Percentiles rank a stretch among this genome's conserved stretches.
phyloP scores from a whole-genome alignment of 2,797 vertebrate species.

The Alcedo atthis region DNA sequence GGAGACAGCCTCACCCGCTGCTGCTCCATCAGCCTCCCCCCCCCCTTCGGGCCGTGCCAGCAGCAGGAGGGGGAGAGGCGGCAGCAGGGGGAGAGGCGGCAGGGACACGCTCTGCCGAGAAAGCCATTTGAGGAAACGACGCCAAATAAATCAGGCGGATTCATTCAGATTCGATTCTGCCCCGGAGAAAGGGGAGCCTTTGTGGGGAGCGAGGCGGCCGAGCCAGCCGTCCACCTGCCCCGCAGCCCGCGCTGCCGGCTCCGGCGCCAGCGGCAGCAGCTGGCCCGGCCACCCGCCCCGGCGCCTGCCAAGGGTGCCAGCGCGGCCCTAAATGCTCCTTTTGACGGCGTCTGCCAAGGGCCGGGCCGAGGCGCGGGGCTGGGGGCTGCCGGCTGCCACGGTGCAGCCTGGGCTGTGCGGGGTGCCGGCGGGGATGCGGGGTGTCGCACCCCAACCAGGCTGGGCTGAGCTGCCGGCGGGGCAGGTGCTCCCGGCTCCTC shows the following conservation, averaged over 20 bases:
- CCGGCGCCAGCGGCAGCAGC: slow-evolving; percentile 34
- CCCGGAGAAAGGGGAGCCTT: background rate
- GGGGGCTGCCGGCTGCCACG: background rate
- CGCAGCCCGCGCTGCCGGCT: background rate
- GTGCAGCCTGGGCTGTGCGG: rapidly evolving
- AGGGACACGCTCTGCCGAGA: rapidly evolving
- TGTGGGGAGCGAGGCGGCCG: background rate
- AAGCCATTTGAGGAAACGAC: slow-evolving; percentile 33
- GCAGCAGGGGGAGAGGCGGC: background rate
- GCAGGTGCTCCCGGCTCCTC: background rate
- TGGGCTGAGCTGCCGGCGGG: rapidly evolving
- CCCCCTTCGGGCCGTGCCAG: rapidly evolving
- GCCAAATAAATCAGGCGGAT: slow-evolving; percentile 36
- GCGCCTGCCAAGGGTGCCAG: slow-evolving; percentile 44
- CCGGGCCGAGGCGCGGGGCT: rapidly evolving
- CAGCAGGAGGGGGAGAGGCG: background rate
- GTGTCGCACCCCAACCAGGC: background rate
- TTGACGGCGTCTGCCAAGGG: background rate
- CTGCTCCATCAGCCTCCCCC: rapidly evolving
- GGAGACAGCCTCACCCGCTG: background rate
- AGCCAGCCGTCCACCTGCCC: slow-evolving; percentile 41
- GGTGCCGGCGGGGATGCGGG: rapidly evolving
- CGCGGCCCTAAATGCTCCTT: slow-evolving; percentile 37
- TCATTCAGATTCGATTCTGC: background rate
- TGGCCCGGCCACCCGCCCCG: background rate